These are phyloP conservation scores for Lerista edwardsae DNA, from an alignment of 2,797 vertebrate genomes.

Conservation along the genomic window DNA sequence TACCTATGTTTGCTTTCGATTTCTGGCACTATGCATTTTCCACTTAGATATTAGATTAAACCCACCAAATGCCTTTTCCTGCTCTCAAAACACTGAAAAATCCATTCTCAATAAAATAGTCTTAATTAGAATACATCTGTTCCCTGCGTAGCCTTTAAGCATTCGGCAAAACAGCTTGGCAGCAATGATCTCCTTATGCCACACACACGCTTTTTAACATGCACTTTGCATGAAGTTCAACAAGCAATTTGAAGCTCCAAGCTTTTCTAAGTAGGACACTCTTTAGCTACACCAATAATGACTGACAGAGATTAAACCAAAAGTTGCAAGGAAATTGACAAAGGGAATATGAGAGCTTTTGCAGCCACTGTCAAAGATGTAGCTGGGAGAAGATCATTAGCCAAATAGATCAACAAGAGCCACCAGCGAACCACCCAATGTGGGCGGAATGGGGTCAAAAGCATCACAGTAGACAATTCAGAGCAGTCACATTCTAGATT, in stretches of 20 bases:
- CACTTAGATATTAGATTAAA: slow-evolving; percentile 19
- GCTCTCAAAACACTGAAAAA: background rate
- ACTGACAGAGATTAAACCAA: background rate
- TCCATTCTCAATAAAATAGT: slow-evolving; percentile 1
- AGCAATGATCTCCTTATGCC: background rate
- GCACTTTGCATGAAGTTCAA: slow-evolving; percentile 28
- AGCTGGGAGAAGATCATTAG: background rate
- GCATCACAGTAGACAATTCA: too few relatives aligned
- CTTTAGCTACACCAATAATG: background rate
- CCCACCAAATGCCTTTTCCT: background rate
- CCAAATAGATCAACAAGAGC: background rate
- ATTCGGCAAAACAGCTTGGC: slow-evolving; percentile 5
- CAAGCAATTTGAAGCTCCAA: background rate
- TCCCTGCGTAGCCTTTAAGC: slow-evolving; percentile 25
- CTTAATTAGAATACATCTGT: slow-evolving; percentile 32
- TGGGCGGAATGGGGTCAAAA: too few relatives aligned
- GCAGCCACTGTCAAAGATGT: background rate
- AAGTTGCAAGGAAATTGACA: background rate
- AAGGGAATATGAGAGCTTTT: background rate
- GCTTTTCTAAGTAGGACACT: background rate
- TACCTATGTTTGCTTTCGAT: slow-evolving; percentile 21
- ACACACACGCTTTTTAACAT: background rate
- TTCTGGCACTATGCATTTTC: slow-evolving; percentile 11
- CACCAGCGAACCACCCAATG: background rate
- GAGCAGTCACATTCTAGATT: too few relatives aligned